Conservation (phyloP, 2,797 vertebrate genomes). For the Micrastur ruficollis region DNA sequence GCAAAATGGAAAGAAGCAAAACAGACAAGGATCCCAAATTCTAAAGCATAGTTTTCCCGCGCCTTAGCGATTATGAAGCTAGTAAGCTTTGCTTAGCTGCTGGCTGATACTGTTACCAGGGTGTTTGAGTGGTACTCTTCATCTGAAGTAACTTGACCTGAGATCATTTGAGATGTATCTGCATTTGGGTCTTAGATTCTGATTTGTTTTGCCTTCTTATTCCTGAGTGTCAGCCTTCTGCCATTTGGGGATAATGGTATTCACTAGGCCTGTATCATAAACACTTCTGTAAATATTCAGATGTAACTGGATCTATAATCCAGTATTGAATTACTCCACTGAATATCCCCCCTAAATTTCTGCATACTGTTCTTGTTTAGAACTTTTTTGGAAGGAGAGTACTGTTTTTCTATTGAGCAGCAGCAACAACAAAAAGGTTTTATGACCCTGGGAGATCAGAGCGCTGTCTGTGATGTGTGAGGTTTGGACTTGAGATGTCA, state of each 20-base stretch:
- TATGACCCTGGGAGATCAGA: background rate
- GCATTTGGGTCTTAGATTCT: background rate
- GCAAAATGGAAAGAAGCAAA: slow-evolving; percentile 61
- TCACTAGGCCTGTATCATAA: background rate
- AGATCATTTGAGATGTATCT: background rate
- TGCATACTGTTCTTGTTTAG: background rate
- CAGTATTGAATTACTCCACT: background rate
- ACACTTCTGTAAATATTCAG: background rate
- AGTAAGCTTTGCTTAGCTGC: background rate
- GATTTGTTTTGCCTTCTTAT: background rate
- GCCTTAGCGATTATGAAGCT: slow-evolving; percentile 21
- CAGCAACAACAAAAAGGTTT: background rate
- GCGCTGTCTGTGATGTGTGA: background rate
- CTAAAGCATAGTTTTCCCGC: slow-evolving; percentile 36
- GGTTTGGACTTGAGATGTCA: background rate
- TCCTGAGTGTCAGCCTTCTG: background rate
- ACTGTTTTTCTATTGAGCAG: background rate
- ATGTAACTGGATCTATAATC: background rate
- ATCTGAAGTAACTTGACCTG: background rate
- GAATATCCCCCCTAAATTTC: background rate
- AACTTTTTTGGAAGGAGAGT: background rate
- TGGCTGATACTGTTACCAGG: background rate
- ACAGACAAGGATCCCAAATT: slow-evolving; percentile 3
- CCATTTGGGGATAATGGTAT: background rate
- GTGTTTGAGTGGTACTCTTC: background rate